Percentiles rank a stretch among this genome's conserved stretches.
Conservation (phyloP, 2,113 vertebrate species). For the Mirounga angustirostris region DNA sequence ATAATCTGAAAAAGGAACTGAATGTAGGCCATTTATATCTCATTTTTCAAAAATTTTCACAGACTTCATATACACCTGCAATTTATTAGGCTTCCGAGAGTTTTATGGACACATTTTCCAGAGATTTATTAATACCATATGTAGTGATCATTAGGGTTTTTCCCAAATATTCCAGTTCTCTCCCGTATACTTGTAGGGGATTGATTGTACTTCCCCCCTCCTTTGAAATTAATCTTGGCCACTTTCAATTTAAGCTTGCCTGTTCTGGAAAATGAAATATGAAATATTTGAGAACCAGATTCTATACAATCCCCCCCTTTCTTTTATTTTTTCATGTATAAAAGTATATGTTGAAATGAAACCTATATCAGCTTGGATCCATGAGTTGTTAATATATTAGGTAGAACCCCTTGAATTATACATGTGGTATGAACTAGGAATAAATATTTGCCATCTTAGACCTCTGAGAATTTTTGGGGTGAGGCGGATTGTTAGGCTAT, state of each 20-base stretch:
- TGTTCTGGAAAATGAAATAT: neutral
- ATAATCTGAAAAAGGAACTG: neutral
- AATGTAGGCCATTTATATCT: neutral
- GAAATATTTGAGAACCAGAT: neutral
- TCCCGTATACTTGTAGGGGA: neutral
- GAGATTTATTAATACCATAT: neutral
- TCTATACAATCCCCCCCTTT: neutral
- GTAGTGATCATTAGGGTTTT: neutral
- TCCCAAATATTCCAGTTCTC: neutral
- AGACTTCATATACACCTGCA: neutral
- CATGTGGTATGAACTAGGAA: neutral
- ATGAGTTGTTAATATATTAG: neutral
- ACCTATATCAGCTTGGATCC: neutral
- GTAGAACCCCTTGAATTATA: neutral
- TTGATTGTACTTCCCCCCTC: neutral
- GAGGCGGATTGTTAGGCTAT: neutral
- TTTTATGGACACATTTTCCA: neutral
- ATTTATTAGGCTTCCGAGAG: neutral
- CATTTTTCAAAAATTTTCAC: slow-evolving; percentile 24
- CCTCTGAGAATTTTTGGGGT: neutral
- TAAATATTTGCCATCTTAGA: neutral
- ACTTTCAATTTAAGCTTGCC: neutral
- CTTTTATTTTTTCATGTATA: neutral
- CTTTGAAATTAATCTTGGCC: neutral
- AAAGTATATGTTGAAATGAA: neutral